These are phyloP conservation scores for Gracilinanus agilis DNA, from an alignment of 2,113 vertebrate species.

Conservation along the genomic window DNA sequence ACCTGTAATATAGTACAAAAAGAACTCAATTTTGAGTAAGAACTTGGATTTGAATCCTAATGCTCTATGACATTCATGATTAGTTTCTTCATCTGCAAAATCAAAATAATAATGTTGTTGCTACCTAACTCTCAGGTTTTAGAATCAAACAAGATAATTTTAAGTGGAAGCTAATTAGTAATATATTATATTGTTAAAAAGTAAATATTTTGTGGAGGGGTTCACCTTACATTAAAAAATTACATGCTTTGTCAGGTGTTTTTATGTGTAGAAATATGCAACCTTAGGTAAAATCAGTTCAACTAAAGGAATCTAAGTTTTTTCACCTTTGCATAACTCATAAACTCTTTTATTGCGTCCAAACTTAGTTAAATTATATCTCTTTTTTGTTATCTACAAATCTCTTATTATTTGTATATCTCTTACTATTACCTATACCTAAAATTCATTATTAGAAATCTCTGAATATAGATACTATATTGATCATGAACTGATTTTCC, in stretches of 20 bases:
- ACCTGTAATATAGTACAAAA: background rate
- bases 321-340: background rate
- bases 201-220: background rate
- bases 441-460: background rate
- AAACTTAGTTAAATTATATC: background rate
- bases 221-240: background rate
- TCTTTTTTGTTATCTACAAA: too few relatives aligned
- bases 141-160: background rate
- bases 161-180: background rate
- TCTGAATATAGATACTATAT: background rate
- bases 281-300: background rate
- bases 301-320: background rate
- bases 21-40: background rate
- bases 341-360: background rate
- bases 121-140: background rate
- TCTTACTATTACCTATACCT: background rate
- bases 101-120: background rate
- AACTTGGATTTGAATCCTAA: background rate
- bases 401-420: too few relatives aligned
- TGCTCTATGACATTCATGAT: background rate
- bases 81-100: background rate
- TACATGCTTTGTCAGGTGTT: background rate
- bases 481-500: too few relatives aligned
- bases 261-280: background rate
- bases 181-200: too few relatives aligned